Evolutionary conservation across 2,888 invertebrate genomes (phyloP).

Genomic region (Dichetophora obliterata): DNA sequence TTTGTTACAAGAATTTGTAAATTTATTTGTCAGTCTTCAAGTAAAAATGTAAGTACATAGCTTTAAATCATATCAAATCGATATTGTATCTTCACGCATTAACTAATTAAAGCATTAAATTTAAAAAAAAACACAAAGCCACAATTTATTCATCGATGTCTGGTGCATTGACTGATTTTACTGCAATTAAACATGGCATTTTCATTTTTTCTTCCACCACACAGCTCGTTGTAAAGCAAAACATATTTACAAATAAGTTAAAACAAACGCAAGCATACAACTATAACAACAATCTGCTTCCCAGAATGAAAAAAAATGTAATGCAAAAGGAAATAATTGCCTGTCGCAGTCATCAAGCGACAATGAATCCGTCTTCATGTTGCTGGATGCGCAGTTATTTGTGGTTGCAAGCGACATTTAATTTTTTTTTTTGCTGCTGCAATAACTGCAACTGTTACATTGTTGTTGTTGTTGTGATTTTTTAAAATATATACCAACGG

Average conservation of each 20-base stretch:
- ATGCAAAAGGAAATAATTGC: slow-evolving; percentile 31
- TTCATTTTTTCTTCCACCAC: background rate
- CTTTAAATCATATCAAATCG: background rate
- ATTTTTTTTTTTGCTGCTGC: slow-evolving; percentile 4
- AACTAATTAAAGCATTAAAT: background rate
- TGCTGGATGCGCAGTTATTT: slow-evolving; percentile 14
- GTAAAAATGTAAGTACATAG: too few relatives aligned
- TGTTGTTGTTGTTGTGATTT: background rate
- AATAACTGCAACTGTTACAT: background rate
- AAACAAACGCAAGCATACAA: background rate
- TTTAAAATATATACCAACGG: background rate
- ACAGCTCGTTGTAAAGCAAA: background rate
- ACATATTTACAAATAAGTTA: background rate
- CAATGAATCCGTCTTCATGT: slow-evolving; percentile 12
- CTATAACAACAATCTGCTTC: background rate
- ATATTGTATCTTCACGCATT: background rate
- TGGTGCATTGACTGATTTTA: slow-evolving; percentile 9
- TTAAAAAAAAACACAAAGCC: background rate
- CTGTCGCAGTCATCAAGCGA: slow-evolving; percentile 30
- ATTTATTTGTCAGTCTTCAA: too few relatives aligned
- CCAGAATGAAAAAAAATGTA: background rate
- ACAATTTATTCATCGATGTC: background rate
- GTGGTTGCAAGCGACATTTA: slow-evolving; percentile 25
- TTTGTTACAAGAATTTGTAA: too few relatives aligned
- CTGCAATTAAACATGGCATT: background rate